Percentiles rank a stretch among this genome's conserved stretches.
Evolutionary conservation across 1,140 invertebrate genomes (phyloP).

Genomic region (Octopus bimaculoides): DNA sequence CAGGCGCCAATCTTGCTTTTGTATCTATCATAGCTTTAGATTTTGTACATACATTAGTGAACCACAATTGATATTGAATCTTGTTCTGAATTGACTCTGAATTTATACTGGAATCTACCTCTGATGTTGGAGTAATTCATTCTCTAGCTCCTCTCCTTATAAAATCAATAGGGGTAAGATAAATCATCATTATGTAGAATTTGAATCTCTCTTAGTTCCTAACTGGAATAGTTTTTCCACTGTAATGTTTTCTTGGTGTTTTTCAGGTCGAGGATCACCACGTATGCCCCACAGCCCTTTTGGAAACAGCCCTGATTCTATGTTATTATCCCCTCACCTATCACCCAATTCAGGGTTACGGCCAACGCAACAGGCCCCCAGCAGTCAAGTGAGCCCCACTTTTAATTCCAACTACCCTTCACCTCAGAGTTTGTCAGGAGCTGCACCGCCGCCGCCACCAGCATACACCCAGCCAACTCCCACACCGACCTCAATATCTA

Average conservation of each 20-base stretch:
- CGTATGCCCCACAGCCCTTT: conserved; percentile 46
- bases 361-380: conserved; percentile 60
- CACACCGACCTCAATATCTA: conserved; percentile 11
- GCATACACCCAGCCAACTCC: conserved; percentile 13
- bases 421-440: conserved; percentile 10
- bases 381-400: conserved; percentile 40
- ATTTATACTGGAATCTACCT: too few relatives aligned
- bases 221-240: not conserved
- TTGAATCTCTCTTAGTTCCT: not conserved
- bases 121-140: too few relatives aligned
- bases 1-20: too few relatives aligned
- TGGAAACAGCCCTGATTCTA: conserved; percentile 59
- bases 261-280: conserved; percentile 43
- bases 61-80: too few relatives aligned
- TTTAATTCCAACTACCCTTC: conserved; percentile 30
- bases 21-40: too few relatives aligned
- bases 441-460: conserved; percentile 18
- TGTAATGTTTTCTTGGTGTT: not conserved
- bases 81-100: too few relatives aligned
- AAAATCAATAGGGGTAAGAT: too few relatives aligned
- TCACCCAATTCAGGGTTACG: conserved; percentile 35
- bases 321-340: conserved; percentile 64
- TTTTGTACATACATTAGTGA: too few relatives aligned
- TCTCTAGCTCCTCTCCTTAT: too few relatives aligned
- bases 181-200: not conserved